Base-by-base conservation (phyloP, 92 coral and sea anemone species). In the Galaxea fascicularis region DNA sequence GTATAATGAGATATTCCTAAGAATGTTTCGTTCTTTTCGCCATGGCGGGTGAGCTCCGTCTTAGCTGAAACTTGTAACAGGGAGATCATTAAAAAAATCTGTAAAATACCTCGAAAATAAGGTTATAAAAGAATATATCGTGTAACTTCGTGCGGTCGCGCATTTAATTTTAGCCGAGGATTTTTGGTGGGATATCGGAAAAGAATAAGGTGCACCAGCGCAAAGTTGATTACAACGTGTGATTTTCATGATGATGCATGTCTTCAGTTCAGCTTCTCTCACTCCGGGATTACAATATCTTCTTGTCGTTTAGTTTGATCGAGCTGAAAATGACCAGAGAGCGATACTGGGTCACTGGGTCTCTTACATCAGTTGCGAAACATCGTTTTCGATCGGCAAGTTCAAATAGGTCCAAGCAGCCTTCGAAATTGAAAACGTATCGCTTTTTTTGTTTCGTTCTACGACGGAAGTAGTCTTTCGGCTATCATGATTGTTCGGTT, bases 341-440 rank as follows among this genome's bases (percentile, higher is more conserved):
- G 51, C 11, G 15, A 22, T 46, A 4, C 18, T 4, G 47, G 54
- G 17, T 65, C 25, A 20, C 65, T 66, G n/a, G 41, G 28, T 65
- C 31, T 30, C 24, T 41, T 57, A 44, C 49, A 10, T 16, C 8
- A 5, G 6, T 31, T 65, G 65, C 21, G 5, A 45, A 12, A 11
- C 14, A 8, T 66, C 13, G 15, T 51, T 10, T 29, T 65, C 58
- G 14, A 10, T 53, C n/a, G 30, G 68, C 35, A 5, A 25, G 20
- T 30, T 25, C 4, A 8, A 54, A 14, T 6, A 11, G 45, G 22
- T 24, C 26, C 53, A 25, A 28, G 59, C 72, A 46, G 39, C 14
- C 67, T 82, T 82, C 68, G 78, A 82, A 82, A 82, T 70, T 82
- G 78, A 70, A 70, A 82, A 49, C 77, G 21, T 28, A 27, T 14